Conservation (phyloP, 2,113 vertebrate genomes). For the Lota lota region DNA sequence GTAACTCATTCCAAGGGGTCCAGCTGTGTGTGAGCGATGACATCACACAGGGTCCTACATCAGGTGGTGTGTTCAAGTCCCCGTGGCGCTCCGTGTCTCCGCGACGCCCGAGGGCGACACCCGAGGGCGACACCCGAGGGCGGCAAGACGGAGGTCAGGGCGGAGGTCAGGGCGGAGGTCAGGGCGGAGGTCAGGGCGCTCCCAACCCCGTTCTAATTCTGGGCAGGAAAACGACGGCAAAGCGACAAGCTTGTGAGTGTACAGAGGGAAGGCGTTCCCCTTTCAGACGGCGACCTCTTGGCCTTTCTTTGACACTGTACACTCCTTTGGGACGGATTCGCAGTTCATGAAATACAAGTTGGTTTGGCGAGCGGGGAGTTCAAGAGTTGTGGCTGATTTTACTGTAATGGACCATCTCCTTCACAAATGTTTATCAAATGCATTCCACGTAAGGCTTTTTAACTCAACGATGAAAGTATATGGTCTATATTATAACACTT, state of each 20-base stretch:
- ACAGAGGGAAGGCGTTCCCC: slow-evolving; percentile 24
- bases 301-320: neutral
- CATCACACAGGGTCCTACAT: slow-evolving; percentile 16
- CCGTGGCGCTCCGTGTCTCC: slow-evolving; percentile 17
- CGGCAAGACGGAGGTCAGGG: too few species aligned
- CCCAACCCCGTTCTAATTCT: slow-evolving; percentile 22
- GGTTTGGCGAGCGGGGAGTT: too few species aligned
- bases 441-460: too few species aligned
- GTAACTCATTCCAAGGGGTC: slow-evolving; percentile 1
- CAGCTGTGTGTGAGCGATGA: neutral
- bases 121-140: neutral
- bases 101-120: neutral
- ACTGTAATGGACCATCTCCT: too few species aligned
- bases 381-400: too few species aligned
- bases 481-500: neutral
- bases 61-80: neutral
- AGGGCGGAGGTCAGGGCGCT: slow-evolving; percentile 17
- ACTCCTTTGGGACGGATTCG: too few species aligned
- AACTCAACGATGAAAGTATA: neutral
- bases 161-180: too few species aligned
- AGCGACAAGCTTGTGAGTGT: slow-evolving; percentile 17
- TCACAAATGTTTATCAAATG: too few species aligned
- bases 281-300: slow-evolving; percentile 15
- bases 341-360: too few species aligned
- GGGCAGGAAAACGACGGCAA: slow-evolving; percentile 20